Base-by-base conservation (phyloP, 2,888 invertebrate species). In the Coenonympha glycerion region DNA sequence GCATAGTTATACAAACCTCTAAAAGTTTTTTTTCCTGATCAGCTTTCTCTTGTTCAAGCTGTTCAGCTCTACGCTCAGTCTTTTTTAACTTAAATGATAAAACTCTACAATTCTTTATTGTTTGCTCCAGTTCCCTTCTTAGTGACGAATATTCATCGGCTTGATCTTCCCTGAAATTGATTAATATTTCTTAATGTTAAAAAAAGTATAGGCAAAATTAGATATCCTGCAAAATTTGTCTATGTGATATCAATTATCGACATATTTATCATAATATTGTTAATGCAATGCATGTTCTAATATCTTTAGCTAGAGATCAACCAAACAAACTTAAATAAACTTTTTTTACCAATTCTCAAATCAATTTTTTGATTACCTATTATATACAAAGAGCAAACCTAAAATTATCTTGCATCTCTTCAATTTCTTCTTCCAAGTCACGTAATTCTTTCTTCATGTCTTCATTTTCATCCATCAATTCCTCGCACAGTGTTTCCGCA, bases 391-490 rank as follows among this genome's bases (percentile, higher is more conserved):
- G 11, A 19, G 11, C 52, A 53, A 51, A 92, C 89, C 94, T 91
- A 77, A 96, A 97, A 73, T 95, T 96, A 73, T 99, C 99, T 76
- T 99, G 98, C 92, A 99, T 93, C 82, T 99, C 99, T 71, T 99
- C 99, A 82, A 99, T 97, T 86, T 99, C 99, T 58, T 96, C 95
- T 72, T 98, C 98, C 68, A 99, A 89, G 68, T 97, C 97, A 26
- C 94, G 88, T 47, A 98, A 90, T 77, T 99, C 98, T 62, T 95
- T 94, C 72, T 97, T 96, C 86, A 97, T 94, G 60, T 95, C 94
- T 69, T 96, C 95, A 81, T 98, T 98, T 80, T 98, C 98, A 68
- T 98, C 97, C 93, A 96, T 95, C 34, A 98, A 86, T 66, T 96
- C 96, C 76, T 97, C 96, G 72, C 96, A 96, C 19, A 97, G 89